Percentiles rank a stretch among this genome's conserved stretches.
Conservation (phyloP, 1,140 invertebrate species). For the Oryctes rhinoceros region DNA sequence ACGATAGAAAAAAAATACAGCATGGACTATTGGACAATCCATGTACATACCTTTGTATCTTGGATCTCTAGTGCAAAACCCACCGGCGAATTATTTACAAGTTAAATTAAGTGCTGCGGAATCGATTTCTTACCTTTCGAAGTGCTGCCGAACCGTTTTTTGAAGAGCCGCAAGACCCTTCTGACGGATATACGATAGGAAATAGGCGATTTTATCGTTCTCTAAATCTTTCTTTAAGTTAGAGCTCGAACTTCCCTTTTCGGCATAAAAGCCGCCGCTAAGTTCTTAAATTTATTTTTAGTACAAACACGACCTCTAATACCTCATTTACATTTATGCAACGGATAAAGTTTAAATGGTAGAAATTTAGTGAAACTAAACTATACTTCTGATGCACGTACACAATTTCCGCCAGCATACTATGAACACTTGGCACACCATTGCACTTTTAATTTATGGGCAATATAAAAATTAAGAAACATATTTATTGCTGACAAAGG, state of each 20-base stretch:
- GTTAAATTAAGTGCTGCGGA: not conserved
- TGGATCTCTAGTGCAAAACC: not conserved
- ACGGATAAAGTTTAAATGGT: not conserved
- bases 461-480: too few relatives aligned
- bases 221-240: not conserved
- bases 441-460: too few relatives aligned
- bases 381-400: not conserved
- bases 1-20: not conserved
- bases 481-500: too few relatives aligned
- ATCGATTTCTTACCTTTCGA: not conserved
- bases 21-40: not conserved
- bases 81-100: conserved; percentile 23
- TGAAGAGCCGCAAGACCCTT: not conserved
- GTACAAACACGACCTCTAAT: conserved; percentile 4
- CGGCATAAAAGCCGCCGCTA: not conserved
- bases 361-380: not conserved
- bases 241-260: not conserved
- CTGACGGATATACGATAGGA: conserved; percentile 25
- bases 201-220: conserved; percentile 28
- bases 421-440: too few relatives aligned
- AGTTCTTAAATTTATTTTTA: conserved; percentile 6
- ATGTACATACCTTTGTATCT: too few relatives aligned
- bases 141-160: not conserved
- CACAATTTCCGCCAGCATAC: not conserved
- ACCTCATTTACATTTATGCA: not conserved